A percentile compares a stretch with the other conserved stretches of the same genome.
These are phyloP conservation scores for Taxidea taxus DNA, from an alignment of 2,113 vertebrate genomes.

Conservation along the genomic window DNA sequence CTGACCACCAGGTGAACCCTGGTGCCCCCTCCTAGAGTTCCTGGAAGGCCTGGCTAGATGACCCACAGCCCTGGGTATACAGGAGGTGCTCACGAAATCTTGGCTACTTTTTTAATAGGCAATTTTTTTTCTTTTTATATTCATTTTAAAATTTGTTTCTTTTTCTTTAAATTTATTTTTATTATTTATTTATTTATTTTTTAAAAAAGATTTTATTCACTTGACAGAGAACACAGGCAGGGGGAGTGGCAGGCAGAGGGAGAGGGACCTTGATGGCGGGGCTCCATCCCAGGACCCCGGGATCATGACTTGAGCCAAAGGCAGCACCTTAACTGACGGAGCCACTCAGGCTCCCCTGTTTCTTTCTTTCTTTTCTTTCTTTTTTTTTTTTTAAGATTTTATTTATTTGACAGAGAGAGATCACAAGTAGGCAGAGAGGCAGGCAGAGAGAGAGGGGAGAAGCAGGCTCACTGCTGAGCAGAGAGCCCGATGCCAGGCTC, in stretches of 20 bases:
- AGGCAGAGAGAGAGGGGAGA: no score
- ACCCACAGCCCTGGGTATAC: no score
- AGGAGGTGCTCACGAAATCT: not conserved
- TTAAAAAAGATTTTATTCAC: not conserved
- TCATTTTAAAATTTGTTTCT: not conserved
- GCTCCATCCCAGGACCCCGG: not conserved
- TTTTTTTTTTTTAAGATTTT: not conserved
- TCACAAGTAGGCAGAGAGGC: no score
- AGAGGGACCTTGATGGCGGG: not conserved
- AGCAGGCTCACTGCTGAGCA: no score
- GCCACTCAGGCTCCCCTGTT: not conserved
- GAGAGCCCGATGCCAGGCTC: no score
- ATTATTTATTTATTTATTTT: not conserved
- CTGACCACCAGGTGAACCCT: rapidly evolving
- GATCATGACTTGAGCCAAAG: not conserved
- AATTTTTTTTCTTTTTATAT: not conserved
- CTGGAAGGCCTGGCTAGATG: not conserved
- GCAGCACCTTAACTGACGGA: not conserved
- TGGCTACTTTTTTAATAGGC: not conserved
- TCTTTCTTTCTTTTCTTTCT: not conserved
- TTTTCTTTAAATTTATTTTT: not conserved
- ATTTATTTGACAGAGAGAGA: no score
- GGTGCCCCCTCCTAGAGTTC: not conserved
- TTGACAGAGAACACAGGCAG: not conserved
- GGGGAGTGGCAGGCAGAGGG: not conserved